These are phyloP conservation scores for Lacerta agilis DNA, from an alignment of 2,797 vertebrate species.

Conservation along the genomic window DNA sequence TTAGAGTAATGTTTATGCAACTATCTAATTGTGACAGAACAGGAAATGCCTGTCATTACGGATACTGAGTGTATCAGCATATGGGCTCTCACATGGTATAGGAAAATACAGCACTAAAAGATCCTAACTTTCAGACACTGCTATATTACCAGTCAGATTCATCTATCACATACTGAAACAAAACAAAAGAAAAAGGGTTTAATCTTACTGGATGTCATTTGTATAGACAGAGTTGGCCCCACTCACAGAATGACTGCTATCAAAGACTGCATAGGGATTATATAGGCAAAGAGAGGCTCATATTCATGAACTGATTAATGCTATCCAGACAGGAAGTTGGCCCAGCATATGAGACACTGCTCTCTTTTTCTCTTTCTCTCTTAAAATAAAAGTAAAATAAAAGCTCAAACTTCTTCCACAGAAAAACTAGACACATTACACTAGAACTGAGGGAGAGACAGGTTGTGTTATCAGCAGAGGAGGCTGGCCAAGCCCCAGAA, in stretches of 20 bases:
- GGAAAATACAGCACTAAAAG: conserved; percentile 32
- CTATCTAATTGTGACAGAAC: conserved; percentile 20
- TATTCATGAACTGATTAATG: conserved; percentile 51
- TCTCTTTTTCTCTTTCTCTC: neutral
- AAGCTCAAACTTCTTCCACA: conserved; percentile 23
- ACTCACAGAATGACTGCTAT: conserved; percentile 27
- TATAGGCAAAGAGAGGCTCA: conserved; percentile 50
- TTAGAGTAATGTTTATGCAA: neutral
- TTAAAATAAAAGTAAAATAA: neutral
- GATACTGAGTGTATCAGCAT: conserved; percentile 41
- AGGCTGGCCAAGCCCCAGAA: neutral
- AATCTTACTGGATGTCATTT: conserved; percentile 50
- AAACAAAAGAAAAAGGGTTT: conserved; percentile 27
- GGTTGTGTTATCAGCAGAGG: conserved; percentile 12
- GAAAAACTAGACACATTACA: neutral
- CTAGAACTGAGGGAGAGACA: conserved; percentile 27
- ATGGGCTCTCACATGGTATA: conserved; percentile 40
- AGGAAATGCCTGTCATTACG: conserved; percentile 7
- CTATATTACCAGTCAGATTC: conserved; percentile 51
- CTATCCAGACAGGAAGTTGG: conserved; percentile 57
- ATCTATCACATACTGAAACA: conserved; percentile 13
- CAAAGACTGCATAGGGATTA: conserved; percentile 35
- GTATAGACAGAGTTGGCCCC: neutral
- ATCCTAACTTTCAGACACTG: conserved; percentile 41
- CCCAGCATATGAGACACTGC: neutral